Conservation (phyloP, 2,797 vertebrate species). For the Bovichtus variegatus region DNA sequence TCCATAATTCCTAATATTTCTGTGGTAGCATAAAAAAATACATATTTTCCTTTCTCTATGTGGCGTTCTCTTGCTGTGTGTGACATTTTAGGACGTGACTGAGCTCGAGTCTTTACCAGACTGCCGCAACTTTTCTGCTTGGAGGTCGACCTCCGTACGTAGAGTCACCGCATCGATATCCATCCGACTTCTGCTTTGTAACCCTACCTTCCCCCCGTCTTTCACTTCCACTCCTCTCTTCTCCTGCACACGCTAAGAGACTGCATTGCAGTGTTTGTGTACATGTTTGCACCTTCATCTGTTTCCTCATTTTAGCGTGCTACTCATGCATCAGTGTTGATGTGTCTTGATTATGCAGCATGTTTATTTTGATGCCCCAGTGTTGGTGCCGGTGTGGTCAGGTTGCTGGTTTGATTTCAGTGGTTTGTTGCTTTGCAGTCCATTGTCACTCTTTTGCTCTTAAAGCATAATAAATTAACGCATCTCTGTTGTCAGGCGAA, state of each 20-base stretch:
- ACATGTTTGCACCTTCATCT: constrained; percentile 39
- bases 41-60: constrained; percentile 49
- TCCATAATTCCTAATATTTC: constrained; percentile 1
- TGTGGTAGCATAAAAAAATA: constrained; percentile 36
- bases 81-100: constrained; percentile 80
- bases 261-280: constrained; percentile 66
- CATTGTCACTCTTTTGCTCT: not conserved
- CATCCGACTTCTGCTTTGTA: constrained; percentile 61
- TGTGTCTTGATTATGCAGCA: constrained; percentile 44
- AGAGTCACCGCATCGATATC: constrained; percentile 68
- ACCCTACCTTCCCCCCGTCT: constrained; percentile 33
- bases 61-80: constrained; percentile 69
- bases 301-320: constrained; percentile 37
- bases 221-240: constrained; percentile 24
- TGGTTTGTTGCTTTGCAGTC: constrained; percentile 34
- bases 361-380: constrained; percentile 38
- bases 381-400: constrained; percentile 19
- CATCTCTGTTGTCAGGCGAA: constrained; percentile 5
- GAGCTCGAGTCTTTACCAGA: constrained; percentile 76
- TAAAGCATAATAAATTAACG: constrained; percentile 1
- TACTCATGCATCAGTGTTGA: constrained; percentile 38
- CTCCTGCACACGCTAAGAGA: constrained; percentile 38
- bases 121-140: constrained; percentile 81
- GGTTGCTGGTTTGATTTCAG: constrained; percentile 35
- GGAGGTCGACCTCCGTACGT: constrained; percentile 83